Evolutionary conservation across 2,888 invertebrate genomes (phyloP).

Genomic region (Heliconius ethilla): DNA sequence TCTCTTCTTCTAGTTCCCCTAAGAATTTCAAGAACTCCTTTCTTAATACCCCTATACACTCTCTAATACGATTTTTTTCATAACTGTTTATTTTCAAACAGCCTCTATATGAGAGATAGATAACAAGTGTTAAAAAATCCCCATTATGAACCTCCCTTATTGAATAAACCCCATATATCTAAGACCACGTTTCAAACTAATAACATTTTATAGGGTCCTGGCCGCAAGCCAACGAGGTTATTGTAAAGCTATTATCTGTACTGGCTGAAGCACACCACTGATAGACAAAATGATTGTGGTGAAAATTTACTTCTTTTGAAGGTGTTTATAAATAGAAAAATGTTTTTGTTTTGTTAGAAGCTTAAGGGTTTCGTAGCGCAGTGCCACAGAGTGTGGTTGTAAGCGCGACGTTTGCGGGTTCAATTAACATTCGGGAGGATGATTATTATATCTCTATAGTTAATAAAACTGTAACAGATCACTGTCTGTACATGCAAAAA

Average conservation of each 20-base stretch:
- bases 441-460: too few relatives aligned
- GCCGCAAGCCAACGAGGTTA: constrained; percentile 23
- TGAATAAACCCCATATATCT: constrained; percentile 11
- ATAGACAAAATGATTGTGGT: not conserved
- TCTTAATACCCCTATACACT: too few relatives aligned
- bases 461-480: too few relatives aligned
- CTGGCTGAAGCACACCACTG: not conserved
- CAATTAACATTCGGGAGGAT: not conserved
- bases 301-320: not conserved
- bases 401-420: not conserved
- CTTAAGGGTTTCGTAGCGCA: not conserved
- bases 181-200: constrained; percentile 5
- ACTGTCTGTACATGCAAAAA: too few relatives aligned
- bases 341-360: not conserved
- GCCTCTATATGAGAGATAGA: not conserved
- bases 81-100: too few relatives aligned
- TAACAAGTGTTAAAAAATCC: not conserved
- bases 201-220: constrained; percentile 7
- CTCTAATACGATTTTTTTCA: too few relatives aligned
- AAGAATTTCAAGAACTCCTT: too few relatives aligned
- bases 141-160: constrained; percentile 10
- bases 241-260: constrained; percentile 20
- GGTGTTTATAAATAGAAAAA: not conserved
- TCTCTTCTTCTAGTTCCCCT: too few relatives aligned
- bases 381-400: not conserved